A percentile compares a stretch with the other conserved stretches of the same genome.
Evolutionary conservation across 2,113 vertebrate genomes (phyloP).

Genomic region (Xenopus borealis): DNA sequence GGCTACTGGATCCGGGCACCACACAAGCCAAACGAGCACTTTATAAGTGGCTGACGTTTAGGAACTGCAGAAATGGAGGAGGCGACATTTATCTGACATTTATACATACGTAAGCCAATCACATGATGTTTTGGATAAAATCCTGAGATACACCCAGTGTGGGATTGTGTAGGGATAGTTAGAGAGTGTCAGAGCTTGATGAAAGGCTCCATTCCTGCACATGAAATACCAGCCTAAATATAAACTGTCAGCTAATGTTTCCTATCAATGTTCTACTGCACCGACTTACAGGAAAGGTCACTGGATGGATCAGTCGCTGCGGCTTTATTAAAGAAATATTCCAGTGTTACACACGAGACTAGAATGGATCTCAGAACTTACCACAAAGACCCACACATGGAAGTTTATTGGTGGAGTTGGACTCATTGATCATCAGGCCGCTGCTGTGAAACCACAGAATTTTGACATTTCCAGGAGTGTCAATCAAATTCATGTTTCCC

Average conservation of each 20-base stretch:
- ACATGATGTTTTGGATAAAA: no score
- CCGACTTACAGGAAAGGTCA: no score
- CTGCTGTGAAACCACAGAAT: conserved; percentile 95
- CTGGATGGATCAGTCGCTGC: background rate
- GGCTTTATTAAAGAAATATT: no score
- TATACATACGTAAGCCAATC: no score
- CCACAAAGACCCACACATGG: conserved; percentile 82
- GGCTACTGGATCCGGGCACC: conserved; percentile 51
- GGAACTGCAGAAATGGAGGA: no score
- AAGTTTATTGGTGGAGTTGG: conserved; percentile 67
- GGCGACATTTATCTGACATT: no score
- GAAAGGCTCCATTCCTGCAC: conserved; percentile 1
- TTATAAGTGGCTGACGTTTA: no score
- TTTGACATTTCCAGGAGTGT: conserved; percentile 78
- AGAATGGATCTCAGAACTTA: conserved; percentile 48
- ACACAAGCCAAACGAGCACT: conserved; percentile 50
- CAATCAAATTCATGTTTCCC: conserved; percentile 88
- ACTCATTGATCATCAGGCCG: conserved; percentile 88
- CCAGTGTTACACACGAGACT: no score
- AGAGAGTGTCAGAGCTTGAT: background rate
- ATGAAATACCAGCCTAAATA: conserved; percentile 43
- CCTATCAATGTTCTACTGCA: conserved; percentile 9
- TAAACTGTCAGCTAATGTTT: conserved; percentile 10
- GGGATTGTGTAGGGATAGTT: no score
- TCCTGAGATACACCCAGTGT: no score